Percentiles rank a stretch among this genome's conserved stretches.
phyloP scores from a whole-genome alignment of 2,888 invertebrate genomes.

The Chrysolina haemoptera region DNA sequence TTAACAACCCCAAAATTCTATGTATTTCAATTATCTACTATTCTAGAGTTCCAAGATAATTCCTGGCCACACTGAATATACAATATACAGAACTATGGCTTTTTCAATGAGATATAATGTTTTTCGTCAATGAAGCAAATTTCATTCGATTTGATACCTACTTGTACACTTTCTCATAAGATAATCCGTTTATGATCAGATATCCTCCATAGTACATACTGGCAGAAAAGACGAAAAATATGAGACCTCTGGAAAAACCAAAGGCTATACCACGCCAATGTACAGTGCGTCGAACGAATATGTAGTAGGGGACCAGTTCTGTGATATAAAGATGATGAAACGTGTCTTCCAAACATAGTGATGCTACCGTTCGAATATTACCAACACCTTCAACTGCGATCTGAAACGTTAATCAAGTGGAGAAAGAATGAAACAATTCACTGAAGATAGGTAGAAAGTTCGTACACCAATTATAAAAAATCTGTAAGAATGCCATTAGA shows the following conservation, averaged over 20 bases:
- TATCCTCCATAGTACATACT: slow-evolving; percentile 82
- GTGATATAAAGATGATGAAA: slow-evolving; percentile 76
- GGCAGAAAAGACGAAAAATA: slow-evolving; percentile 79
- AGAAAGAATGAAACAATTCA: background rate
- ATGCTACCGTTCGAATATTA: slow-evolving; percentile 82
- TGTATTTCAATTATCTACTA: no score
- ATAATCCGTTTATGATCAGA: slow-evolving; percentile 74
- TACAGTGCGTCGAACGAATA: slow-evolving; percentile 73
- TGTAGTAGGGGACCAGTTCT: slow-evolving; percentile 75
- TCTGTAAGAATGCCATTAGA: no score
- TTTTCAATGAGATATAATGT: no score
- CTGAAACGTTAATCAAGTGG: slow-evolving; percentile 63
- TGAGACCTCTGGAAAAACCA: slow-evolving; percentile 78
- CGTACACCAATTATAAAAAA: no score
- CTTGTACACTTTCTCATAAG: slow-evolving; percentile 79
- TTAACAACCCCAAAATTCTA: no score
- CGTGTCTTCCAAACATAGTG: slow-evolving; percentile 78
- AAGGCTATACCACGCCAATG: slow-evolving; percentile 79
- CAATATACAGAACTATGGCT: background rate
- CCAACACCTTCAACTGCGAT: slow-evolving; percentile 83
- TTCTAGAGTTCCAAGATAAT: no score
- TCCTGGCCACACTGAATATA: no score
- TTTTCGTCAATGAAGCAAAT: no score
- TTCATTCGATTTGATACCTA: slow-evolving; percentile 72
- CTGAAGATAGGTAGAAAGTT: no score